Evolutionary conservation across 2,797 vertebrate genomes (phyloP).

Genomic region (Remorina albescens): DNA sequence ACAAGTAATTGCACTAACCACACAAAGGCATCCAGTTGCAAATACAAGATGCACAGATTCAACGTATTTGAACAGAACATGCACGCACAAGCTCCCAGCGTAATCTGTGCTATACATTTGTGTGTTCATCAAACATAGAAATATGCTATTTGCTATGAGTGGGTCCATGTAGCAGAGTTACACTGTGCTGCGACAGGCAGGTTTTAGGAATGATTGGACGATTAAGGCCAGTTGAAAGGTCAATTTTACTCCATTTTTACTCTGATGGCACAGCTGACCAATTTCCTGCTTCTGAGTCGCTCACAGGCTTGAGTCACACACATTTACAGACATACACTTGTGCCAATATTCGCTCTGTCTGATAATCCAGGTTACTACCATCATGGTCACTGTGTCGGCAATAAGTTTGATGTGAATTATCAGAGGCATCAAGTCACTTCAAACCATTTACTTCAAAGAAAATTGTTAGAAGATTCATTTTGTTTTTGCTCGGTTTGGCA

Average conservation of each 20-base stretch:
- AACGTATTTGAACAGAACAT: conserved; percentile 32
- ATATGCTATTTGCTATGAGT: conserved; percentile 67
- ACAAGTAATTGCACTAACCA: conserved; percentile 34
- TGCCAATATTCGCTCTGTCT: not conserved
- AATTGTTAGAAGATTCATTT: not conserved
- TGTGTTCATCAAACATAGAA: conserved; percentile 73
- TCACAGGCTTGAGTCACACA: conserved; percentile 51
- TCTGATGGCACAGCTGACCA: conserved; percentile 69
- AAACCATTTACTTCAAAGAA: not conserved
- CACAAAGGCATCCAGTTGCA: too few species aligned
- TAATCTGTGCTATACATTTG: conserved; percentile 59
- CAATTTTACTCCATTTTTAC: conserved; percentile 85
- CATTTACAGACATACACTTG: conserved; percentile 16
- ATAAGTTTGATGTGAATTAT: not conserved
- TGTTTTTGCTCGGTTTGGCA: not conserved
- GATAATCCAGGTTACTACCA: not conserved
- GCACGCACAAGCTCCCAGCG: not conserved
- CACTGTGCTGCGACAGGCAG: conserved; percentile 47
- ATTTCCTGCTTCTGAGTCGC: conserved; percentile 69
- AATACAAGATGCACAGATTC: conserved; percentile 22
- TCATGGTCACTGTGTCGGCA: not conserved
- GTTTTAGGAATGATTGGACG: conserved; percentile 80
- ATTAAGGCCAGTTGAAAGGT: conserved; percentile 81
- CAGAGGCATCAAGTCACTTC: not conserved
- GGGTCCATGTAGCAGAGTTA: conserved; percentile 21